Base-by-base conservation (phyloP, 2,113 vertebrate genomes). In the Zosterops lateralis region DNA sequence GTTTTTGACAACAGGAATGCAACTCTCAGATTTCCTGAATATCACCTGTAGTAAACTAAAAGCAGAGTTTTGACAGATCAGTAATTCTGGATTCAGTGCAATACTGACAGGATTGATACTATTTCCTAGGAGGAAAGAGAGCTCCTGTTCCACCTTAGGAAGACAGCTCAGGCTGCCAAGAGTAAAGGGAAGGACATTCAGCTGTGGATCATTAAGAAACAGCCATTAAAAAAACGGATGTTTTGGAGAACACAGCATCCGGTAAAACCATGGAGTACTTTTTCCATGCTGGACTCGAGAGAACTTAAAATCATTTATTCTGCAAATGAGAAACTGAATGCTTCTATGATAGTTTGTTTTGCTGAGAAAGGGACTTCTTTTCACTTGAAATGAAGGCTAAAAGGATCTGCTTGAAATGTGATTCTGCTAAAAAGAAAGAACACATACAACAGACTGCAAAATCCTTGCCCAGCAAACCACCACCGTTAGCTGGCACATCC, bases 331-430 rank as follows among this genome's bases (percentile, higher is more conserved):
- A 90, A 79, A 82, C n/a, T 32, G 71, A 88, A 92, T 64, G 53
- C 44, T 71, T 88, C 72, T 74, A 6, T 50, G 72, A 85, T 53
- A 22, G 44, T 45, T 77, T 90, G 71, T 85, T 95, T 88, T 95
- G 87, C 90, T 93, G 90, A 95, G 72, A 92, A 91, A 88, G 57
- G 57, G 90, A 78, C 80, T 90, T 77, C 74, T 87, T 91, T 92
- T 88, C 61, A 80, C 44, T 93, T 72, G 68, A 82, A 91, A 68
- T 13, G 34, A 90, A 88, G 50, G 68, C 81, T 71, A 74, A 91
- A 92, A 74, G 22, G n/a, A 91, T 92, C 42, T 67, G 60, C 34
- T 92, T 88, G 70, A 85, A 86, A 88, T 61, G 58, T 19, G 56
- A 80, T 58, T 32, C 68, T 64, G 56, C 40, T 51, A 56, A 80